Base-by-base conservation (phyloP, 2,113 vertebrate species). In the Charina bottae region DNA sequence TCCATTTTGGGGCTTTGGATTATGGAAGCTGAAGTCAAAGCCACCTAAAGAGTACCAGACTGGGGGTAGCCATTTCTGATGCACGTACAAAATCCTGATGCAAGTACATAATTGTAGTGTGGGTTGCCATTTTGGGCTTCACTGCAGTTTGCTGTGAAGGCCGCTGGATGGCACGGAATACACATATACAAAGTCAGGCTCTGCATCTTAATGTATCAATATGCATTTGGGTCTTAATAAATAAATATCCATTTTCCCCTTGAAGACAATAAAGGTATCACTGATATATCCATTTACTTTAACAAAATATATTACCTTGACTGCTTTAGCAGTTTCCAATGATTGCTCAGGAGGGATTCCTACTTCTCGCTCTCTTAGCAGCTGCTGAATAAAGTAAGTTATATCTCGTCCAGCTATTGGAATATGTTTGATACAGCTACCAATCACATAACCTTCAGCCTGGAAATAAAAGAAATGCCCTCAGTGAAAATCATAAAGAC, bases 351-450 rank as follows among this genome's bases (percentile, higher is more conserved):
- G 99, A 26, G 99, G 99, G 94, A 99, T 99, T 96, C 99, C 99
- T 97, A 99, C 98, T 98, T 99, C 99, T 94, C 99, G 95, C 91
- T 99, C 99, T 95, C 99, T 97, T 95, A 99, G 96, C 90, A 99
- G 96, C 95, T 99, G 99, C 97, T 99, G 99, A 95, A 99, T 99
- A 97, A 99, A 99, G 96, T 99, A 99, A 4, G 99, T 99, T 97
- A 99, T 99, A 97, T 99, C 99, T 93, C 99, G 97, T 46, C 99
- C 99, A 3, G 99, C 99, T 59, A 99, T 99, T 95, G 99, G 99
- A 97, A 99, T 99, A 98, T 99, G 99, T 96, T 99, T 99, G 97
- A 99, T 99, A 97, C 99, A 99, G 98, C 99, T 99, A 97, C 99
- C 99, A 93, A 99, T 99, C 53, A 99, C 99, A 0, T 99, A 99